Base-by-base conservation (phyloP, 2,797 vertebrate genomes). In the Mareca penelope region DNA sequence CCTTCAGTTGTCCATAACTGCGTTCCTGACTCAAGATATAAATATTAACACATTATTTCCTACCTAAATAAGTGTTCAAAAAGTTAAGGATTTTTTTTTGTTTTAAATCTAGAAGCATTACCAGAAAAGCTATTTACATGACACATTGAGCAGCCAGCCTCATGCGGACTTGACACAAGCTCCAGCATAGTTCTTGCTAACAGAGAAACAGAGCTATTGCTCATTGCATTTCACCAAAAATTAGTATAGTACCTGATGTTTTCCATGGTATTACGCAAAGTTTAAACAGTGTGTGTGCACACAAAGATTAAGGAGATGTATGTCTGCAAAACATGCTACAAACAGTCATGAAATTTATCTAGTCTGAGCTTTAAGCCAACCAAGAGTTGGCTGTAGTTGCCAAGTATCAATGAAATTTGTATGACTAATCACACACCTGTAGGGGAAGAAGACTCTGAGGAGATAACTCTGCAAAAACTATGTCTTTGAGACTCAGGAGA, bases 121-220 rank as follows among this genome's bases (percentile, higher is more conserved):
- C 93, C 95, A 94, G 92, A 97, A 98, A 98, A 94, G 94, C 96
- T 97, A 97, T 96, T 97, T 95, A 91, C 50, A 44, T 8, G 46
- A 96, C 94, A 95, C 95, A 94, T 86, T 85, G 94, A 97, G 96
- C 96, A 98, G 97, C 97, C 96, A 98, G 97, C 97, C 91, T 98
- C 97, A 97, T 94, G 97, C 96, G 92, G 96, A 98, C 95, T 93
- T 94, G 96, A 97, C 91, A 71, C 90, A 97, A 97, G 93, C 96
- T 98, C 88, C 88, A 94, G 92, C 87, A 94, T 80, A 96, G 97
- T 96, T 98, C 98, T 97, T 95, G 96, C 94, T 95, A 96, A 92
- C 91, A 97, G 94, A 77, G 94, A 98, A 97, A 97, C 82, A 95
- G 97, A 97, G 97, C 96, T 96, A 97, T 98, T 97, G 97, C 94